Conservation (phyloP, 2,797 vertebrate genomes). For the Basileuterus tristriatus region DNA sequence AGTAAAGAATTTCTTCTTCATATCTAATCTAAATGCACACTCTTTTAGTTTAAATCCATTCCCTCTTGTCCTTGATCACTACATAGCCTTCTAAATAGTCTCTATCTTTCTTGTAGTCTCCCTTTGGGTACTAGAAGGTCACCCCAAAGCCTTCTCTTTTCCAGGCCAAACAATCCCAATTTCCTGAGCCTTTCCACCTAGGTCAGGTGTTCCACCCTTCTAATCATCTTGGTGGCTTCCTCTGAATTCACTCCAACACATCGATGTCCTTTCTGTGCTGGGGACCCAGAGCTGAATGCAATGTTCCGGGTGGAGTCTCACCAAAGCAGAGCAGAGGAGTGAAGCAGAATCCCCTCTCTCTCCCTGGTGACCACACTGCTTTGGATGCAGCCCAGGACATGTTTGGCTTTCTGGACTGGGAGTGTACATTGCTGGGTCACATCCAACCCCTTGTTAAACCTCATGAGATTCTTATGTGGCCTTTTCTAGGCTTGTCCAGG, state of each 20-base stretch:
- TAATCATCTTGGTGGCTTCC: not conserved
- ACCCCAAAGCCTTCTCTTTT: not conserved
- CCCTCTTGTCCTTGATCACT: not conserved
- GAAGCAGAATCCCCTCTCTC: not conserved
- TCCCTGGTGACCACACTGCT: not conserved
- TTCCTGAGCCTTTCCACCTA: not conserved
- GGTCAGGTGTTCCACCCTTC: not conserved
- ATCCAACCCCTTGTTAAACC: not conserved
- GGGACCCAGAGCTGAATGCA: not conserved
- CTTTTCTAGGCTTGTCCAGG: not conserved
- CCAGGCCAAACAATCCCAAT: not conserved
- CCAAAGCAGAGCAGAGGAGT: not conserved
- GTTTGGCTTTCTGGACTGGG: not conserved
- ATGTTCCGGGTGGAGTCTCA: not conserved
- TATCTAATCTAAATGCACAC: fast-evolving
- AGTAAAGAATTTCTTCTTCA: not conserved
- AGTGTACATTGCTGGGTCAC: not conserved
- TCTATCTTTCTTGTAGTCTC: not conserved
- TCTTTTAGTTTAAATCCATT: not conserved
- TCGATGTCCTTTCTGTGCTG: fast-evolving
- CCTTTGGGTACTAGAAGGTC: not conserved
- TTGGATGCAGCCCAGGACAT: not conserved
- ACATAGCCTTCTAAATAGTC: not conserved
- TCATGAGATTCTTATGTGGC: not conserved
- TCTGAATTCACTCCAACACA: fast-evolving